Base-by-base conservation (phyloP, 2,113 vertebrate genomes). In the Cephalophus harveyi region DNA sequence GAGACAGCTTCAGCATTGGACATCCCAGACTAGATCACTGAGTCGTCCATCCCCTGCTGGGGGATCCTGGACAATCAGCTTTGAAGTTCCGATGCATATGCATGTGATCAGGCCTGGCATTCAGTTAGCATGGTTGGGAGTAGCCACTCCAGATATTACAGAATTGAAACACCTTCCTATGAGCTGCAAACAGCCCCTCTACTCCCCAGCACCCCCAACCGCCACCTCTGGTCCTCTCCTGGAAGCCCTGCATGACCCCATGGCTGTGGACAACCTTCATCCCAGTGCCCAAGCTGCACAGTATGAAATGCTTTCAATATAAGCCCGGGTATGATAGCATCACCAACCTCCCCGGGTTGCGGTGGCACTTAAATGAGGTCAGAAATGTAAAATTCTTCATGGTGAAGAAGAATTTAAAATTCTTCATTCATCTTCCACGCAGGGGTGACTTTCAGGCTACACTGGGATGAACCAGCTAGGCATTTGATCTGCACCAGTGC, bases 271-370 rank as follows among this genome's bases (percentile, higher is more conserved):
- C 40, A 5, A 19, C 11, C 21, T 36, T 54, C 25, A 0, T 4
- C 2, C 10, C 3, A 0, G 25, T 2, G 48, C 27, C 46, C 4
- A 3, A 6, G 28, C 33, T 46, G n/a, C 43, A 5, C 0, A 0
- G 43, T 6, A 67, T 43, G 8, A 16, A 33, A 12, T 2, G 11
- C 16, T 60, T 57, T 55, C 21, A 28, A 19, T 17, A 19, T 1
- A 55, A 6, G 8, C 19, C 3, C 0, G 9, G 3, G 3, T 10
- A 11, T 28, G 60, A 6, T n/a, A 3, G 36, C 27, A 25, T n/a
- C 3, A 17, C 30, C 15, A 14, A 16, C 2, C 46, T 16, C 64
- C 46, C 25, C 1, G 1, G 46, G 13, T n/a, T 11, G 9, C 6
- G 0, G 8, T 2, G 1, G 57, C 28, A 5, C 48, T 60, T 86